Evolutionary conservation across 2,797 vertebrate genomes (phyloP).

Genomic region (Emydoidea blandingii): DNA sequence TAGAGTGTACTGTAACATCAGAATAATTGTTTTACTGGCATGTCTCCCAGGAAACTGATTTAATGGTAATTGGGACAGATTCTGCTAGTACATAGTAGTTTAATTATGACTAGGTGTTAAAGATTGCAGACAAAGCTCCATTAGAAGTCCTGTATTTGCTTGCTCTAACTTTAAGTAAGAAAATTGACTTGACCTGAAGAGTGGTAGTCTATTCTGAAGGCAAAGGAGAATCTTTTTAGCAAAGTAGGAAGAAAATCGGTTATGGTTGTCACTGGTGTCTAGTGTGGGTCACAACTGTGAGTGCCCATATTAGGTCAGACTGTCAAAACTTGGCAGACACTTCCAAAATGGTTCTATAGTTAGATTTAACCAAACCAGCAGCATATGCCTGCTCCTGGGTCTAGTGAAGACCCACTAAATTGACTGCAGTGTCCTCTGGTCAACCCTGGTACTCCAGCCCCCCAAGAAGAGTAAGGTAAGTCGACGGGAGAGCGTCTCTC

Average conservation of each 20-base stretch:
- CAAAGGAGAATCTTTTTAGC: background rate
- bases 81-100: background rate
- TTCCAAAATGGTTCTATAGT: background rate
- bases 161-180: background rate
- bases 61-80: background rate
- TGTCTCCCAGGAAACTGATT: background rate
- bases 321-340: background rate
- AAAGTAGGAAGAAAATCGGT: background rate
- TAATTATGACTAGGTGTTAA: background rate
- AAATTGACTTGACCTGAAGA: slow-evolving; percentile 37
- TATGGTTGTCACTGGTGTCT: background rate
- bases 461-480: too few relatives aligned
- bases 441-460: too few relatives aligned
- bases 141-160: background rate
- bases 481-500: too few relatives aligned
- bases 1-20: background rate
- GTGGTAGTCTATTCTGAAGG: slow-evolving; percentile 9
- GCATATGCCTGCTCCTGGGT: background rate
- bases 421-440: too few relatives aligned
- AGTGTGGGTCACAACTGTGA: background rate
- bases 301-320: background rate
- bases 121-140: background rate
- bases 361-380: background rate
- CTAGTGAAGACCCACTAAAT: too few relatives aligned
- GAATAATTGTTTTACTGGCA: background rate